phyloP scores from a whole-genome alignment of 2,888 invertebrate species.

The Luperina nickerlii region DNA sequence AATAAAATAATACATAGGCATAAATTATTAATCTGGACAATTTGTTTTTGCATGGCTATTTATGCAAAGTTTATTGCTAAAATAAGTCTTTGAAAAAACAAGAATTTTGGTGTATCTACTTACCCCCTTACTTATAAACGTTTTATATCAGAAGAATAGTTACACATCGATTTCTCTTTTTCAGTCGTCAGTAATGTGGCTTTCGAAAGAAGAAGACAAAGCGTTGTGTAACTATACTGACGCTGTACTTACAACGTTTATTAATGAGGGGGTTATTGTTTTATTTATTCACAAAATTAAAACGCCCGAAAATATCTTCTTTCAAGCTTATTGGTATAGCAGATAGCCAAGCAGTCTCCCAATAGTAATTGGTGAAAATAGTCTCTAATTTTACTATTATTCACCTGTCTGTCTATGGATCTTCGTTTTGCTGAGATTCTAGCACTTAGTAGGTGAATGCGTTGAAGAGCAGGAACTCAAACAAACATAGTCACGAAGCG shows the following conservation, averaged over 20 bases:
- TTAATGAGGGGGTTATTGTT: not conserved
- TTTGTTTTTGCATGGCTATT: constrained; percentile 37
- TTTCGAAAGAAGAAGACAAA: too few relatives aligned
- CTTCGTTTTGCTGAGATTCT: not conserved
- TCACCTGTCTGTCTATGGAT: not conserved
- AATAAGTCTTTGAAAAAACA: constrained; percentile 2
- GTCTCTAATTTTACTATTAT: not conserved
- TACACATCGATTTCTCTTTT: too few relatives aligned
- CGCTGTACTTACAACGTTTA: too few relatives aligned
- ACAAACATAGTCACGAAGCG: constrained; percentile 30
- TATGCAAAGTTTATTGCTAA: constrained; percentile 10
- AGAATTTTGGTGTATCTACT: not conserved
- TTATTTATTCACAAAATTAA: not conserved
- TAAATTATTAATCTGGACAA: constrained; percentile 51
- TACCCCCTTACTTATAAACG: too few relatives aligned
- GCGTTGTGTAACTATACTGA: too few relatives aligned
- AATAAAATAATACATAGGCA: constrained; percentile 36
- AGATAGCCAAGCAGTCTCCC: not conserved
- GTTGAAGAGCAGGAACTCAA: constrained; percentile 28
- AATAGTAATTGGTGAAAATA: not conserved
- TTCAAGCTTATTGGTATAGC: not conserved
- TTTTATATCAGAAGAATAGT: too few relatives aligned
- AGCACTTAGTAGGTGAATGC: not conserved
- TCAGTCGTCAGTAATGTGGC: too few relatives aligned
- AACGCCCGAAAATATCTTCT: not conserved